Evolutionary conservation across 2,797 vertebrate genomes (phyloP), one percentile per base, ranked within the genome.

Genomic region (Sarcophilus harrisii): DNA sequence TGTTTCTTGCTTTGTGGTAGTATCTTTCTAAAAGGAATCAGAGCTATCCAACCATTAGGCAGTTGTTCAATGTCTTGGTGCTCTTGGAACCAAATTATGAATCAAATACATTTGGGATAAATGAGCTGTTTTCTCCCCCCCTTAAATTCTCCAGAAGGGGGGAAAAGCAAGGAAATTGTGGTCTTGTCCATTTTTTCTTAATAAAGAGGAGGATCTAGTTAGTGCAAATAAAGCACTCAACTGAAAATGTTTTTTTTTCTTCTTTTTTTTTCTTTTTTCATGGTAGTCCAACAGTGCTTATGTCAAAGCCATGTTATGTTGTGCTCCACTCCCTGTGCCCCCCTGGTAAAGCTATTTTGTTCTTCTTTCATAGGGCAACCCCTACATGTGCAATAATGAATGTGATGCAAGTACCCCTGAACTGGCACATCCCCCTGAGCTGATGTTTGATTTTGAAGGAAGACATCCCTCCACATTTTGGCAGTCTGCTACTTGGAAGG

Each of bases 351-450:
- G 18, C 5, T 62, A 45, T 93, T 98, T 93, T 98, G n/a, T 95
- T 98, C 94, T 98, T 98, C 96, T 96, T 98, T 96, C 98, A 58
- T 95, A 99, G 99, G 99, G 99, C 95, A 99, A 99, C 98, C 99
- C 99, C 14, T 99, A 99, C 99, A 99, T 99, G 99, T 99, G 99
- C 98, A 99, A 99, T 98, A 99, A 99, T 27, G 99, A 99, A 98
- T 99, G 99, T 97, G 99, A 99, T 30, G 99, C 99, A 0, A 99
- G 96, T 96, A 99, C 99, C 13, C 99, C 99, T 0, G 99, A 99
- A 97, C 98, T 99, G 81, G 99, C 99, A 87, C 99, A 99, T 97
- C 99, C 99, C 90, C 99, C 99, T 0, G 99, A 99, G 92, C 99
- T 99, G 97, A 99, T 99, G 99, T 99, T 99, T 0, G 99, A 99